Base-by-base conservation (phyloP, 2,888 invertebrate genomes). In the Sminthurides aquaticus region DNA sequence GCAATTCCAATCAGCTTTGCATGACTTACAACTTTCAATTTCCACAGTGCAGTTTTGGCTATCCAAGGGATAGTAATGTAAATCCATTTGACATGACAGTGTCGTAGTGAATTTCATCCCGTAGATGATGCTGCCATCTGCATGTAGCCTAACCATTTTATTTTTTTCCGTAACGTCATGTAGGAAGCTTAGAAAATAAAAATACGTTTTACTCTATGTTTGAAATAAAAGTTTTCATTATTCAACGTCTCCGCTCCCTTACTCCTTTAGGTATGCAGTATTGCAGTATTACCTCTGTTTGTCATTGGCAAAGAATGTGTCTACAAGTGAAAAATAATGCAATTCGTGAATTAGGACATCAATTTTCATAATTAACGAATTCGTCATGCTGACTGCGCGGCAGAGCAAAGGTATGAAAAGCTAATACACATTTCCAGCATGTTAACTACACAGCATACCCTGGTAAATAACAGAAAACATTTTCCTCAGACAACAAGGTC, bases 131-230 rank as follows among this genome's bases (percentile, higher is more conserved):
- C 79, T 78, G 18, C 84, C 84, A 74, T 84, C 81, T 3, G 81
- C 81, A 71, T 81, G 80, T 1, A 84, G 77, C 34, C 83, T 76
- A 20, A 84, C 79, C 83, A 84, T 83, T 75, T 84, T 84, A 74
- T 84, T 84, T 74, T 82, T 81, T 75, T 84, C 84, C 3, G 84
- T 84, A 8, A 84, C 83, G 75, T 84, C 83, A 70, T 84, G 84
- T 1, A 84, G 78, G 76, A 81, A 84, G 1, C 76, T 76, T n/a
- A 2, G 3, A 18, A 25, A 57, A 57, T 28, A n/a, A 27, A n/a
- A 57, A 20, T 18, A 57, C 29, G n/a, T n/a, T n/a, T n/a, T n/a
- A n/a, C n/a, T n/a, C n/a, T 49, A 20, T 49, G 22, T 49, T 49
- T 49, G 3, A n/a, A 49, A 2, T 49, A 2, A n/a, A n/a, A n/a